Evolutionary conservation across 2,797 vertebrate species (phyloP).

Genomic region (Pyrocephalus nanus): DNA sequence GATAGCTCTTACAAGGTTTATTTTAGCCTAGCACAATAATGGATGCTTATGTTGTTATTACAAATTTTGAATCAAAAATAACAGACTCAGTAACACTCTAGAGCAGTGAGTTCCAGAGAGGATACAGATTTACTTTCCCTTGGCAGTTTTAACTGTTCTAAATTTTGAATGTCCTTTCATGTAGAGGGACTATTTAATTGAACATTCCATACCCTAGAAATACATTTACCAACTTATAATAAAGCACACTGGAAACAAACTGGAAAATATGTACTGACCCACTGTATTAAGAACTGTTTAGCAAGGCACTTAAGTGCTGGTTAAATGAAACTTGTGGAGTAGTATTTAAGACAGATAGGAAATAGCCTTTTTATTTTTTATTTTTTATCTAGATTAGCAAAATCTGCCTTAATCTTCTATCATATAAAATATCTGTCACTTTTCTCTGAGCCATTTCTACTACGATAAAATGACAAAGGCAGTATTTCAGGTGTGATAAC

Average conservation of each 20-base stretch:
- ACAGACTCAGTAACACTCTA: neutral
- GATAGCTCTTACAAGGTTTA: slow-evolving; percentile 24
- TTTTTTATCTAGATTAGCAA: neutral
- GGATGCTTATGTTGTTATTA: neutral
- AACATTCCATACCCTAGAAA: neutral
- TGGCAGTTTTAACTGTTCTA: slow-evolving; percentile 19
- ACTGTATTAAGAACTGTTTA: neutral
- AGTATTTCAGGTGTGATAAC: neutral
- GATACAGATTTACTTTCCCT: neutral
- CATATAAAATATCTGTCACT: neutral
- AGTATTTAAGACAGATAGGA: slow-evolving; percentile 16
- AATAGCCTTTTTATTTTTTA: neutral
- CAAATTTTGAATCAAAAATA: slow-evolving; percentile 1
- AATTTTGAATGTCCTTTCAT: neutral
- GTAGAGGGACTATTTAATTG: neutral
- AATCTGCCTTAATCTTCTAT: slow-evolving; percentile 23
- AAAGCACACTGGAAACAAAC: neutral
- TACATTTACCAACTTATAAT: neutral
- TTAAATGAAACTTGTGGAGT: slow-evolving; percentile 44
- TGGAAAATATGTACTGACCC: neutral
- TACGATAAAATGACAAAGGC: neutral
- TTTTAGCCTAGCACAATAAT: slow-evolving; percentile 18
- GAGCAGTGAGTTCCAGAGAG: slow-evolving; percentile 22
- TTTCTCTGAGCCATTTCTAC: slow-evolving; percentile 51
- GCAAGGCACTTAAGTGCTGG: slow-evolving; percentile 11